These are phyloP conservation scores for Cotesia congregata DNA, from an alignment of 2,888 invertebrate genomes.

Conservation along the genomic window DNA sequence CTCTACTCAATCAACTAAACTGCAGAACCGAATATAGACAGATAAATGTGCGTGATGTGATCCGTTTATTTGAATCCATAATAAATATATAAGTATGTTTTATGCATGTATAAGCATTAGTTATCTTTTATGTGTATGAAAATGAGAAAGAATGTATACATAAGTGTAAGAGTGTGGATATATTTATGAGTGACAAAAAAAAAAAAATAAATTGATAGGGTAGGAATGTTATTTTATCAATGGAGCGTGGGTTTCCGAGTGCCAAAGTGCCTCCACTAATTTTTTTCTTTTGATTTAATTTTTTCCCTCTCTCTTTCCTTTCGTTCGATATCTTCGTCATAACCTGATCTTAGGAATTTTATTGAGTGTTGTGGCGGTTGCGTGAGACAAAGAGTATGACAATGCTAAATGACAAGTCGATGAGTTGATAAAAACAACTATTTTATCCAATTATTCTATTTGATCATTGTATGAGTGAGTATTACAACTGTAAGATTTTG, in stretches of 20 bases:
- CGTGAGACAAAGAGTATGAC: neutral
- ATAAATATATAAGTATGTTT: constrained; percentile 39
- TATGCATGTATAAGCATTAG: constrained; percentile 55
- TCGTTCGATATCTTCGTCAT: constrained; percentile 10
- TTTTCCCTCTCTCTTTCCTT: constrained; percentile 24
- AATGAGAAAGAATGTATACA: constrained; percentile 31
- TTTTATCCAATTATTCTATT: neutral
- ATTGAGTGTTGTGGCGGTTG: neutral
- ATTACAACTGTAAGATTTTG: neutral
- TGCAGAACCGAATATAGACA: constrained; percentile 29
- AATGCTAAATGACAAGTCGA: neutral
- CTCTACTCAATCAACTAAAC: constrained; percentile 43
- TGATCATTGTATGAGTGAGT: neutral
- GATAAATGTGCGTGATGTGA: constrained; percentile 29
- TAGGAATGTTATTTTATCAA: constrained; percentile 65
- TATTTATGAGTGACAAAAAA: constrained; percentile 3
- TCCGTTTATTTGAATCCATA: constrained; percentile 25
- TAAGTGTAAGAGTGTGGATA: neutral
- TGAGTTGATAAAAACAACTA: neutral
- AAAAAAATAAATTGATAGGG: constrained; percentile 53
- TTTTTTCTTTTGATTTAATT: neutral
- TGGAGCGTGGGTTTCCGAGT: constrained; percentile 61
- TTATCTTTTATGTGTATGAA: constrained; percentile 54
- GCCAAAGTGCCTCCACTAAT: constrained; percentile 41
- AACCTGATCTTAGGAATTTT: neutral